A percentile compares a stretch with the other conserved stretches of the same genome.
Conservation (phyloP, 2,113 vertebrate genomes). For the Aptenodytes forsteri region DNA sequence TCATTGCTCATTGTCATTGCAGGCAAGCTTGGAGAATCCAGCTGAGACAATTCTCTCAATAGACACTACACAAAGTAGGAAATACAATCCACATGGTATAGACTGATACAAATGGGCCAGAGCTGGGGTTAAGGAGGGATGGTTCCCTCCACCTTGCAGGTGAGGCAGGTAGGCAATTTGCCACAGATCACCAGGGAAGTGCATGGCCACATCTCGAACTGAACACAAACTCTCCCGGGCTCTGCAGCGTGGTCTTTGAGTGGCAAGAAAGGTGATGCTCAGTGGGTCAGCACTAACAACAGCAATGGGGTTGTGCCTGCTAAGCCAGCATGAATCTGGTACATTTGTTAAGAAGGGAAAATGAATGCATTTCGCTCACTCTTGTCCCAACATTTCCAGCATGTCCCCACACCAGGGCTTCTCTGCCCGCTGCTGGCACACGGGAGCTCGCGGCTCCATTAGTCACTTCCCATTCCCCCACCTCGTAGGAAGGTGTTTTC, state of each 20-base stretch:
- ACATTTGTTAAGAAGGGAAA: neutral
- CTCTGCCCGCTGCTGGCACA: neutral
- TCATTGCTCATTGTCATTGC: neutral
- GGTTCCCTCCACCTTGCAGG: neutral
- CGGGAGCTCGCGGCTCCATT: rapidly evolving
- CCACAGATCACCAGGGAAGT: neutral
- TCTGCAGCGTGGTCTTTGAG: neutral
- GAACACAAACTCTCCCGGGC: neutral
- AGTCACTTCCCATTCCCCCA: neutral
- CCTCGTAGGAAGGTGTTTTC: neutral
- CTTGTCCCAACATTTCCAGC: neutral
- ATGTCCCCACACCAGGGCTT: neutral
- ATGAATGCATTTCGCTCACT: neutral
- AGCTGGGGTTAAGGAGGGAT: neutral
- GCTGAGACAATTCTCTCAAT: neutral
- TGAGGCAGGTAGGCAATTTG: neutral
- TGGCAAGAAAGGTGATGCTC: neutral
- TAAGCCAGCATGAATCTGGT: neutral
- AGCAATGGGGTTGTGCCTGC: neutral
- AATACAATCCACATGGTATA: neutral
- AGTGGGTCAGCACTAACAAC: neutral
- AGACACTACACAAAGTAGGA: neutral
- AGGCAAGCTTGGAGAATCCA: neutral
- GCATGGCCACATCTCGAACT: neutral
- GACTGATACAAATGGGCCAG: neutral